A percentile compares a stretch with the other conserved stretches of the same genome.
phyloP scores from a whole-genome alignment of 2,113 vertebrate genomes.

The Rhabdomys dilectus region DNA sequence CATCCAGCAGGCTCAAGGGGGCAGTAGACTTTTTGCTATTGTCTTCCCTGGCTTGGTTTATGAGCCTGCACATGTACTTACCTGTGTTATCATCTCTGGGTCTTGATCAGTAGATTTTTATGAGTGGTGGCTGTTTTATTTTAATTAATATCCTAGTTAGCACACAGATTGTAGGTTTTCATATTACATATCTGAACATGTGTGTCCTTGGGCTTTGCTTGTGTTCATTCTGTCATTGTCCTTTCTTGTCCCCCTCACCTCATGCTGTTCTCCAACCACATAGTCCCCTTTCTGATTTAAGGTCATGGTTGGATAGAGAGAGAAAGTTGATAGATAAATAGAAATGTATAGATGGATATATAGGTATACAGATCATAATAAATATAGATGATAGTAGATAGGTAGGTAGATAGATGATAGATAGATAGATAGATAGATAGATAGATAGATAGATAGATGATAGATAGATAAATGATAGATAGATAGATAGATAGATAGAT shows the following conservation, averaged over 20 bases:
- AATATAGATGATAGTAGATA: too few relatives aligned
- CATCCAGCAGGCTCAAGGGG: rapidly evolving
- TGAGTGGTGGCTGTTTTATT: background rate
- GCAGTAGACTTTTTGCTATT: background rate
- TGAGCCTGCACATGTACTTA: background rate
- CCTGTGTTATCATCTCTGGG: rapidly evolving
- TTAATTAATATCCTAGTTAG: background rate
- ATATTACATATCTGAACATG: background rate
- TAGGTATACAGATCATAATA: background rate
- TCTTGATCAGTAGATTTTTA: background rate
- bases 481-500: background rate
- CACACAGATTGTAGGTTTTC: background rate
- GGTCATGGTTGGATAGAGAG: background rate
- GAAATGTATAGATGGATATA: background rate
- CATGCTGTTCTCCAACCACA: background rate
- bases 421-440: background rate
- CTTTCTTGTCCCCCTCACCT: background rate
- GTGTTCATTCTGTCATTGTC: background rate
- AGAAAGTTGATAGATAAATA: background rate
- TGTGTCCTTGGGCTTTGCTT: background rate
- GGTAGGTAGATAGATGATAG: too few relatives aligned
- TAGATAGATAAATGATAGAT: background rate
- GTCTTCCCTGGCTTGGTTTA: background rate
- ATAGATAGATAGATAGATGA: background rate
- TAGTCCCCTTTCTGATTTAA: background rate